A percentile compares a stretch with the other conserved stretches of the same genome.
Evolutionary conservation across 2,113 vertebrate species (phyloP).

Genomic region (Rhizomys pruinosus): DNA sequence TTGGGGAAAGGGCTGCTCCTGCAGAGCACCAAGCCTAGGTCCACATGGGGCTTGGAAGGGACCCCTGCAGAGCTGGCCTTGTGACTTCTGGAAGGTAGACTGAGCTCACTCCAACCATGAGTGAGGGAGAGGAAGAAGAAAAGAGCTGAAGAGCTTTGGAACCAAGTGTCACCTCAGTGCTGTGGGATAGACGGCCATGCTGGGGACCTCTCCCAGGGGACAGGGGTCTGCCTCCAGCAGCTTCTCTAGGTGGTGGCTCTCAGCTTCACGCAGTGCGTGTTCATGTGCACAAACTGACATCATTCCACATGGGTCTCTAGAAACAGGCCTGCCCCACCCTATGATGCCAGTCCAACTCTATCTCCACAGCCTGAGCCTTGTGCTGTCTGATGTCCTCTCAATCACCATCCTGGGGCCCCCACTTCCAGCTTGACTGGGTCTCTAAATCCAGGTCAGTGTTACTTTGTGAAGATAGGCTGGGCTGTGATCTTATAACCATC

Average conservation of each 20-base stretch:
- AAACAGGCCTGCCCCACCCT: no score
- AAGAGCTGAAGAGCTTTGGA: not conserved
- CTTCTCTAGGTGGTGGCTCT: not conserved
- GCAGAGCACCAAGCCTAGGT: rapidly evolving
- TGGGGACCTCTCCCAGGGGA: no score
- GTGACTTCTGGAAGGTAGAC: not conserved
- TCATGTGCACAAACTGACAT: not conserved
- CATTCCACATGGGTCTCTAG: not conserved
- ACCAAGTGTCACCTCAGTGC: rapidly evolving
- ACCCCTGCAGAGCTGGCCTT: no score
- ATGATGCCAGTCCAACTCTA: rapidly evolving
- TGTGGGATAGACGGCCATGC: rapidly evolving
- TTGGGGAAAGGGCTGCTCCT: no score
- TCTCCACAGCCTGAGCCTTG: not conserved
- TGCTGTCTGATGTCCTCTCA: not conserved
- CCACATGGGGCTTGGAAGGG: rapidly evolving
- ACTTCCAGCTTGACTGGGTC: not conserved
- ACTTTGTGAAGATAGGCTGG: not conserved
- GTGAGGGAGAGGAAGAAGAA: not conserved
- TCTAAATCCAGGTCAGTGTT: not conserved
- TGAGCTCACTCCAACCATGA: rapidly evolving
- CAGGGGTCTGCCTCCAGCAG: no score
- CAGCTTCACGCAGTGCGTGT: rapidly evolving
- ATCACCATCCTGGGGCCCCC: no score
- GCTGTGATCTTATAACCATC: not conserved